phyloP scores from a whole-genome alignment of 2,113 vertebrate genomes.

The Nyctereutes procyonoides region DNA sequence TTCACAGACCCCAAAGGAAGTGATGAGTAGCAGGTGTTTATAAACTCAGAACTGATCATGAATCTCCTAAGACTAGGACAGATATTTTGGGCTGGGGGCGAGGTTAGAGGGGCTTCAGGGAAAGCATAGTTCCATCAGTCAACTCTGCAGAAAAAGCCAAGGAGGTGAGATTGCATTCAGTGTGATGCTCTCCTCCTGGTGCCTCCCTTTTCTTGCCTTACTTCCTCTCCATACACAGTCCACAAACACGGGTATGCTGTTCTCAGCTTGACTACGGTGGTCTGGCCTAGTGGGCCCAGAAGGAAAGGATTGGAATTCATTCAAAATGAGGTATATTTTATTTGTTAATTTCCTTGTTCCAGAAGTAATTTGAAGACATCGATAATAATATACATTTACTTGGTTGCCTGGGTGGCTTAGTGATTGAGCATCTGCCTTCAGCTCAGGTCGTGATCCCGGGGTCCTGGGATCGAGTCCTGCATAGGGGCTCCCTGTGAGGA shows the following conservation, averaged over 20 bases:
- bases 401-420: too few relatives aligned
- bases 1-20: background rate
- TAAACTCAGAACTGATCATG: background rate
- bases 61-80: background rate
- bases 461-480: too few relatives aligned
- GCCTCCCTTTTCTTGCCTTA: background rate
- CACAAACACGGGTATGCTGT: fast-evolving
- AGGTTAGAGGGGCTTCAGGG: background rate
- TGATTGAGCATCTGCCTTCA: too few relatives aligned
- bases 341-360: background rate
- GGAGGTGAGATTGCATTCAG: background rate
- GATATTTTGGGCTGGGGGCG: background rate
- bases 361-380: background rate
- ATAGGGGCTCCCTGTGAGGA: too few relatives aligned
- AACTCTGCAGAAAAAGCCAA: background rate
- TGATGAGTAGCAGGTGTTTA: background rate
- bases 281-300: background rate
- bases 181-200: background rate
- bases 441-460: too few relatives aligned
- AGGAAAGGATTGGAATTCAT: background rate
- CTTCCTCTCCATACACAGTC: background rate
- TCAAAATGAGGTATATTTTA: background rate
- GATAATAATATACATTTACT: background rate
- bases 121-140: background rate
- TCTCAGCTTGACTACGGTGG: background rate